Evolutionary conservation across 35 echinoderm and acorn worm species (phyloP).

Genomic region (Lytechinus pictus): DNA sequence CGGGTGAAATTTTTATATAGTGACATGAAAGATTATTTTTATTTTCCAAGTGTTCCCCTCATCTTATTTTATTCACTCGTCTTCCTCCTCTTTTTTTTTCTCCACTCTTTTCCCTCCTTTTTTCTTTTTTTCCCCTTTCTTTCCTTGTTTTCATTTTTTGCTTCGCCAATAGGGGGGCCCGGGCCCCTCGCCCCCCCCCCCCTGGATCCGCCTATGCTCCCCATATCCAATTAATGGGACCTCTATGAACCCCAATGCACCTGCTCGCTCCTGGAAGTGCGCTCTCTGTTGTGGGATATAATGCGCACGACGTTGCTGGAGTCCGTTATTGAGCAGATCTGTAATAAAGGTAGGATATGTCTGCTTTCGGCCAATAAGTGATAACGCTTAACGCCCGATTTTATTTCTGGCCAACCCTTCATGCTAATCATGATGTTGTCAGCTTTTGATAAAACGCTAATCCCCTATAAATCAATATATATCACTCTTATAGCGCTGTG

Average conservation of each 20-base stretch:
- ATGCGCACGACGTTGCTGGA: background rate
- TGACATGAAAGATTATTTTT: too few relatives aligned
- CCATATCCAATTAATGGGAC: too few relatives aligned
- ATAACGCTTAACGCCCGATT: background rate
- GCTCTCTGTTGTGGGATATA: background rate
- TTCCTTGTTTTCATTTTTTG: too few relatives aligned
- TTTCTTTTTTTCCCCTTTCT: too few relatives aligned
- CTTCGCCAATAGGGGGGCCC: too few relatives aligned
- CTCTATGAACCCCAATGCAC: background rate
- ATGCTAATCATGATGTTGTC: background rate
- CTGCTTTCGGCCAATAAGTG: background rate
- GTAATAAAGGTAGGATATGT: background rate
- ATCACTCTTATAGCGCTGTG: background rate
- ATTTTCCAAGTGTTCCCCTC: too few relatives aligned
- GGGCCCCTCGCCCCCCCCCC: too few relatives aligned
- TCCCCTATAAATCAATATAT: background rate
- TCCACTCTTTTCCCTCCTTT: too few relatives aligned
- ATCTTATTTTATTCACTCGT: too few relatives aligned
- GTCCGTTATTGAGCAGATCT: background rate
- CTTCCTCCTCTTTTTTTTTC: too few relatives aligned
- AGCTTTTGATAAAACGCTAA: background rate
- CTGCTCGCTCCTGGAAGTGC: background rate
- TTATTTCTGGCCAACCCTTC: background rate
- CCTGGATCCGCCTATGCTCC: too few relatives aligned
- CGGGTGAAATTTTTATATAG: too few relatives aligned